A percentile compares a stretch with the other conserved stretches of the same genome.
These are phyloP conservation scores for Drosophila histrio DNA, from an alignment of 2,888 invertebrate genomes.

Conservation along the genomic window DNA sequence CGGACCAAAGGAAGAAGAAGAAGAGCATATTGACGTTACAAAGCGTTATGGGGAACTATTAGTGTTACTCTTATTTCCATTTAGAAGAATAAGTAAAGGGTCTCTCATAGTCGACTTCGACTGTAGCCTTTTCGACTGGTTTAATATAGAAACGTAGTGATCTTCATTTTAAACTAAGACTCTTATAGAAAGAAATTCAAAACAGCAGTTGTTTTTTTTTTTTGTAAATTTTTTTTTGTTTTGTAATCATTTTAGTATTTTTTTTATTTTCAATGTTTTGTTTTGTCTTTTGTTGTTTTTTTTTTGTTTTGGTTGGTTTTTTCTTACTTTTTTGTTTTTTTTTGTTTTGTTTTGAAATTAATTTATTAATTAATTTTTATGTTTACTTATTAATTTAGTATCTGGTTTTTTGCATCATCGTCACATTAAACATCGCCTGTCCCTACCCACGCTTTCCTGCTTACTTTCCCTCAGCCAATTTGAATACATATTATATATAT, in stretches of 20 bases:
- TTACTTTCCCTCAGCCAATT: conserved; percentile 18
- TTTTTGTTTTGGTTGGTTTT: conserved; percentile 51
- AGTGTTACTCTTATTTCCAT: no score
- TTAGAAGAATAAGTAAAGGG: no score
- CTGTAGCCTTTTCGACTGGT: no score
- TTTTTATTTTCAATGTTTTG: conserved; percentile 68
- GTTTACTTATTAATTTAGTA: conserved; percentile 71
- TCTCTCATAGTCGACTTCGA: no score
- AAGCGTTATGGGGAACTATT: no score
- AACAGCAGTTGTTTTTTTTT: conserved; percentile 19
- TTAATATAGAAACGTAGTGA: no score
- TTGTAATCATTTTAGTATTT: conserved; percentile 77
- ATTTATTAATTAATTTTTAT: conserved; percentile 69
- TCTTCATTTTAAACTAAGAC: no score
- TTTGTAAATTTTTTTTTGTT: conserved; percentile 61
- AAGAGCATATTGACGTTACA: no score
- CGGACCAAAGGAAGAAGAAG: no score
- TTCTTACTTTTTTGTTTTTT: conserved; percentile 43
- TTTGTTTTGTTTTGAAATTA: conserved; percentile 59
- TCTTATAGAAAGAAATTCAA: conserved; percentile 5
- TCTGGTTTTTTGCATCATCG: conserved; percentile 38
- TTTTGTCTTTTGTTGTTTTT: conserved; percentile 48
- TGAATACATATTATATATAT: conserved; percentile 25
- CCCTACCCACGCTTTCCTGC: not conserved
- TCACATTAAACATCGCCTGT: conserved; percentile 5